Conservation (phyloP, 2,113 vertebrate species). For the Paracanthobrama guichenoti region DNA sequence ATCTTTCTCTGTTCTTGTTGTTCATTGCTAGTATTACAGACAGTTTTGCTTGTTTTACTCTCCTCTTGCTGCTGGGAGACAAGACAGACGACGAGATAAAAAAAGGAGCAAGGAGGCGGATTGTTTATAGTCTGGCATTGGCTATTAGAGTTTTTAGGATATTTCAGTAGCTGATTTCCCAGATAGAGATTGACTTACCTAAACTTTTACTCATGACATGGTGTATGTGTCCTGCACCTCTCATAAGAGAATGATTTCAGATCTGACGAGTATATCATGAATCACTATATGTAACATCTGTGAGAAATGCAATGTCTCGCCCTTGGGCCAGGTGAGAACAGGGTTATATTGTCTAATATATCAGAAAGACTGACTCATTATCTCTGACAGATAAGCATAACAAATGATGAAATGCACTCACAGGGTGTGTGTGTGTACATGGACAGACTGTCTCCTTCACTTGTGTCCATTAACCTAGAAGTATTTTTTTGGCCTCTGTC, state of each 20-base stretch:
- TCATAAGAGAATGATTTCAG: neutral
- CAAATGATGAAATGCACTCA: conserved; percentile 59
- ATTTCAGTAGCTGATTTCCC: conserved; percentile 21
- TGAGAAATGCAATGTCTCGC: conserved; percentile 58
- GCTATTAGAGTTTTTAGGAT: neutral
- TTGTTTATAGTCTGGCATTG: conserved; percentile 6
- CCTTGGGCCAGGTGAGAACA: conserved; percentile 71
- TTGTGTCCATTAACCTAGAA: conserved; percentile 38
- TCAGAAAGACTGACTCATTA: conserved; percentile 71
- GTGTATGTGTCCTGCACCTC: neutral
- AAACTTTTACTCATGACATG: neutral
- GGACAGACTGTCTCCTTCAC: conserved; percentile 15
- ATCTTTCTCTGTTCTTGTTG: conserved; percentile 3
- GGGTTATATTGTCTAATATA: conserved; percentile 71
- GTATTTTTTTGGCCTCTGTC: conserved; percentile 52
- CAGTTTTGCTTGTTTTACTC: conserved; percentile 6
- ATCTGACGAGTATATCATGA: conserved; percentile 13
- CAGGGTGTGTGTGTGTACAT: conserved; percentile 12
- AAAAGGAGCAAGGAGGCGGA: neutral
- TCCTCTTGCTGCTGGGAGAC: neutral
- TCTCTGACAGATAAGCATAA: conserved; percentile 69
- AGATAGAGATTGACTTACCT: neutral
- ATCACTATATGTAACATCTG: conserved; percentile 31
- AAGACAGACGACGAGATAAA: neutral
- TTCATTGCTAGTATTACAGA: neutral